Base-by-base conservation (phyloP, 1,140 invertebrate species). In the Muscidifurax raptorellus region DNA sequence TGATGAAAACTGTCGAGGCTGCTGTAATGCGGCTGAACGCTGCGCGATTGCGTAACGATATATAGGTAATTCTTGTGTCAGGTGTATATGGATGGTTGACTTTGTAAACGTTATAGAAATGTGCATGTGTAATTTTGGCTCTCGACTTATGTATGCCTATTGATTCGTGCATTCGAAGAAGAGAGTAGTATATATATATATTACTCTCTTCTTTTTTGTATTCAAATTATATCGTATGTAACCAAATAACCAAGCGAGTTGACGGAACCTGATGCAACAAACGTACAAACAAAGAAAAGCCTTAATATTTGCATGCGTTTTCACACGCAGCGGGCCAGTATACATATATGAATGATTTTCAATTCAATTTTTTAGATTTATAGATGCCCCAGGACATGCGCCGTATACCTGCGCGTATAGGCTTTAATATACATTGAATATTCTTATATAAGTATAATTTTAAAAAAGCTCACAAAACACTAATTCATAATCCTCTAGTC, bases 141-240 rank as follows among this genome's bases (percentile, higher is more conserved):
- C 40, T 44, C 40, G 40, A 44, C 40, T n/a, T n/a, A n/a, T n/a
- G n/a, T n/a, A n/a, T n/a, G n/a, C n/a, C n/a, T n/a, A n/a, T n/a
- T n/a, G n/a, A n/a, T n/a, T n/a, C n/a, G n/a, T n/a, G n/a, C n/a
- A n/a, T n/a, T n/a, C n/a, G n/a, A n/a, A n/a, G n/a, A n/a, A n/a
- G n/a, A n/a, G n/a, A n/a, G n/a, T n/a, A n/a, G n/a, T n/a, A n/a
- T n/a, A n/a, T n/a, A n/a, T n/a, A n/a, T n/a, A n/a, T n/a, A n/a
- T n/a, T n/a, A n/a, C n/a, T n/a, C n/a, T n/a, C n/a, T n/a, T 10
- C 36, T 9, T 40, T 40, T 40, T 40, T 18, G 6, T 59, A 36
- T 64, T 83, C 75, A 71, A 75, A 83, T 83, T 69, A 77, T n/a
- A n/a, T n/a, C n/a, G n/a, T 18, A 59, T 4, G 13, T 59, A 59